phyloP scores from a whole-genome alignment of 1,140 invertebrate species.

The Drosophila chauvacae region DNA sequence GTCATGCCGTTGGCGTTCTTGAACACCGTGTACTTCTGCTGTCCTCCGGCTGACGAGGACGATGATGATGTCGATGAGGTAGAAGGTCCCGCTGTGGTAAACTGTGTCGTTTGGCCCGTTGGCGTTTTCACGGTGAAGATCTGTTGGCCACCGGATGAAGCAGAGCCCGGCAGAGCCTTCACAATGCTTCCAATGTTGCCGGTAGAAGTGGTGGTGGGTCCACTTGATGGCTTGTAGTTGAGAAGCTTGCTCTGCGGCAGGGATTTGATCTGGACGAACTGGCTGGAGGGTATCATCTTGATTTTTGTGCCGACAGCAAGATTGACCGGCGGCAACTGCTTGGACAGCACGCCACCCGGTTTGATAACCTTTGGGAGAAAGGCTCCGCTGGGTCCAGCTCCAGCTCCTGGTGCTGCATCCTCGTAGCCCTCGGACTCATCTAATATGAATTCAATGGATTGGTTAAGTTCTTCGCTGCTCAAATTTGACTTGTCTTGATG shows the following conservation, averaged over 20 bases:
- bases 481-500: constrained; percentile 29
- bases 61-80: constrained; percentile 24
- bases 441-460: constrained; percentile 79
- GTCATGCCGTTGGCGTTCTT: constrained; percentile 84
- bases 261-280: constrained; percentile 78
- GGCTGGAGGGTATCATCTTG: constrained; percentile 80
- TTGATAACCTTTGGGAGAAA: constrained; percentile 30
- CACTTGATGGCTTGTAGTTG: constrained; percentile 60
- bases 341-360: constrained; percentile 23
- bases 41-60: constrained; percentile 56
- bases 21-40: constrained; percentile 83
- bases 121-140: constrained; percentile 74
- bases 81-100: constrained; percentile 57
- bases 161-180: constrained; percentile 52
- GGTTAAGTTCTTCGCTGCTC: constrained; percentile 76
- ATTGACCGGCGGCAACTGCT: constrained; percentile 38
- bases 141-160: constrained; percentile 56
- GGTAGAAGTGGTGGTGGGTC: background rate
- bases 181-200: constrained; percentile 71
- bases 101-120: constrained; percentile 65
- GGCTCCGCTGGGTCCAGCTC: background rate
- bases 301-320: constrained; percentile 67
- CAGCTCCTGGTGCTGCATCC: constrained; percentile 17
- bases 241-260: constrained; percentile 62
- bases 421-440: constrained; percentile 64